phyloP scores from a whole-genome alignment of 2,113 vertebrate genomes.

The Atlantisia rogersi region DNA sequence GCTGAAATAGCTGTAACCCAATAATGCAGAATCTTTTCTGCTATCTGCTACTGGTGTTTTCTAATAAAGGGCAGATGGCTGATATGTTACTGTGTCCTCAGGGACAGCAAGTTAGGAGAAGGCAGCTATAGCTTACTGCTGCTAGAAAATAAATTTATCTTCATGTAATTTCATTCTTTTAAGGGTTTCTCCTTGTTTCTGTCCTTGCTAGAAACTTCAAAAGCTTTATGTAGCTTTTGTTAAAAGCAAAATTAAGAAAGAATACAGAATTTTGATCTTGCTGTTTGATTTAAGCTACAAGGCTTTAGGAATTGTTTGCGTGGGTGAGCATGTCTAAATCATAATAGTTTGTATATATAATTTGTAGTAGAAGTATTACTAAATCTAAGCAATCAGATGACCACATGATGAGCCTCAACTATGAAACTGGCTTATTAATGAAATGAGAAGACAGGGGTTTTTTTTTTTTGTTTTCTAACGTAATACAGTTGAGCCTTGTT shows the following conservation, averaged over 20 bases:
- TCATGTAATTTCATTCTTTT: not conserved
- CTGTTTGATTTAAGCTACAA: not conserved
- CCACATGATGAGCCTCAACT: not conserved
- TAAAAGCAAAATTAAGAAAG: not conserved
- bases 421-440: not conserved
- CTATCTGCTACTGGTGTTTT: conserved; percentile 7
- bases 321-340: not conserved
- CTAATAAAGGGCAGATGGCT: conserved; percentile 1
- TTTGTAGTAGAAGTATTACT: not conserved
- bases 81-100: not conserved
- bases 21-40: not conserved
- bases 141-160: not conserved
- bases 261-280: not conserved
- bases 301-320: not conserved
- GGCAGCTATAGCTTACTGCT: not conserved
- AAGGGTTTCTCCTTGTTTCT: not conserved
- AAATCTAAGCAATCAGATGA: not conserved
- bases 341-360: not conserved
- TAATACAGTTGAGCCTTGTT: not conserved
- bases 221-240: not conserved
- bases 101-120: not conserved
- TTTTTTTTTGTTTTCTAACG: not conserved
- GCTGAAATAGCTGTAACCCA: not conserved
- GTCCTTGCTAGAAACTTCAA: not conserved
- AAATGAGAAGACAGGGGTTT: not conserved